Conservation (phyloP, 2,797 vertebrate species). For the Acipenser ruthenus region DNA sequence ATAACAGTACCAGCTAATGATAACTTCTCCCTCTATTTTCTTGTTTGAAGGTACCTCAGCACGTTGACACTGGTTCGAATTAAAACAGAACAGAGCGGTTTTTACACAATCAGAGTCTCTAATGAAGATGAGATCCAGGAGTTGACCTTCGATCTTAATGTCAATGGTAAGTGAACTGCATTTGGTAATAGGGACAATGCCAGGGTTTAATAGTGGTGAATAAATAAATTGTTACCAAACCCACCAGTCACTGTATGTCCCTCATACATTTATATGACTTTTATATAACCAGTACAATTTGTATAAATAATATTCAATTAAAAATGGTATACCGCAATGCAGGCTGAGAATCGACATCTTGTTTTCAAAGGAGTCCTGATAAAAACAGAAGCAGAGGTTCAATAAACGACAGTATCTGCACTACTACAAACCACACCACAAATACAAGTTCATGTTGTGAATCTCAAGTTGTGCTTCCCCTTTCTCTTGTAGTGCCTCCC, state of each 20-base stretch:
- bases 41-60: slow-evolving; percentile 68
- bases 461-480: neutral
- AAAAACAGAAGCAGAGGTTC: too few relatives aligned
- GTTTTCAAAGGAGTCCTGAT: too few relatives aligned
- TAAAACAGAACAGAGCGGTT: slow-evolving; percentile 79
- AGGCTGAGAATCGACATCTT: too few relatives aligned
- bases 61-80: slow-evolving; percentile 80
- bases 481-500: slow-evolving; percentile 64
- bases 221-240: too few relatives aligned
- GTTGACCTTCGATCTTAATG: slow-evolving; percentile 79
- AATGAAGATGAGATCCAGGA: slow-evolving; percentile 73
- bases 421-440: too few relatives aligned
- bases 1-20: neutral
- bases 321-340: too few relatives aligned
- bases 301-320: too few relatives aligned
- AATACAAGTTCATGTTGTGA: neutral
- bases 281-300: neutral
- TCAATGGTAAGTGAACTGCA: slow-evolving; percentile 56
- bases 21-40: neutral
- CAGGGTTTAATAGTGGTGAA: too few relatives aligned
- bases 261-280: neutral
- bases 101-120: slow-evolving; percentile 68
- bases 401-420: too few relatives aligned
- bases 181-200: too few relatives aligned
- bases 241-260: neutral